Percentiles rank a stretch among this genome's conserved stretches.
Conservation (phyloP, 2,113 vertebrate species). For the Caretta caretta region DNA sequence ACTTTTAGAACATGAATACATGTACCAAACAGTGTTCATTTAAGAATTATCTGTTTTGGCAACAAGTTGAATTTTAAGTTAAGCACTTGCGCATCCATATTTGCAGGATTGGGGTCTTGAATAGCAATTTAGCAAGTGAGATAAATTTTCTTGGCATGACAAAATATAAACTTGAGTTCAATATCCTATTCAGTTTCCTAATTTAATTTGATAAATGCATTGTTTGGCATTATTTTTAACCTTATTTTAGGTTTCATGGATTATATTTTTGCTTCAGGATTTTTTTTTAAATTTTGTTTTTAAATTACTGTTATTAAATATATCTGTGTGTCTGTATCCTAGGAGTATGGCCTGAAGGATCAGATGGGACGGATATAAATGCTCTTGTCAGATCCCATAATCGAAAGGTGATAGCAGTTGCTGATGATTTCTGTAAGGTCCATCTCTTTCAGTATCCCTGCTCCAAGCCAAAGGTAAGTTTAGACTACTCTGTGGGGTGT, state of each 20-base stretch:
- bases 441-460: constrained; percentile 97
- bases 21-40: not conserved
- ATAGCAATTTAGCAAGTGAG: rapidly evolving
- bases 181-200: not conserved
- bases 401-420: constrained; percentile 94
- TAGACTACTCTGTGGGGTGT: not conserved
- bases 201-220: not conserved
- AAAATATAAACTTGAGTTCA: not conserved
- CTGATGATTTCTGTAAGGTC: constrained; percentile 99
- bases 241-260: not conserved
- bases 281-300: constrained; percentile 10
- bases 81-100: not conserved
- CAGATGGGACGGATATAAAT: constrained; percentile 98
- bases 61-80: not conserved
- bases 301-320: not conserved
- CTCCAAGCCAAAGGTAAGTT: constrained; percentile 92
- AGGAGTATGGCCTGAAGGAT: constrained; percentile 99
- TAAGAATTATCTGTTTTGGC: not conserved
- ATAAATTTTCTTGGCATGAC: not conserved
- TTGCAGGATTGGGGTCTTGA: not conserved
- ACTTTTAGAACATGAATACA: not conserved
- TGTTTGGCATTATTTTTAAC: not conserved
- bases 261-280: not conserved
- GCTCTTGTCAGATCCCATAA: constrained; percentile 94
- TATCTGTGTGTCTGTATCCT: not conserved